Evolutionary conservation across 1,140 invertebrate species (phyloP).

Genomic region (Penaeus japonicus): DNA sequence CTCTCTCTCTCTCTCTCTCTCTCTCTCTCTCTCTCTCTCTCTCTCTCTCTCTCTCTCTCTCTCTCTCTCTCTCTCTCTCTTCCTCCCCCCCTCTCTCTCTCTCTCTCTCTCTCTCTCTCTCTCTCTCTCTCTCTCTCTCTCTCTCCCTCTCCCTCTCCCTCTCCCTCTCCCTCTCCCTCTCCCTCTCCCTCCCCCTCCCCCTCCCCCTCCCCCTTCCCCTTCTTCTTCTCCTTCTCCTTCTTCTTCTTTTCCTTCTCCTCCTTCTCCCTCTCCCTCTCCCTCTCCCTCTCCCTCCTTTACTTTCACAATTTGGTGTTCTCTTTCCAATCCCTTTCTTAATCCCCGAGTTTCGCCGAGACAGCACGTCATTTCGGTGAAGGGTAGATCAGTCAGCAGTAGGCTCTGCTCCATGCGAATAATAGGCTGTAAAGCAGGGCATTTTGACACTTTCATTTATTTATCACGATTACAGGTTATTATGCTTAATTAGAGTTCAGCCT

Average conservation of each 20-base stretch:
- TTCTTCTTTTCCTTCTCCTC: not conserved
- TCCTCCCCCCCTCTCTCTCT: not conserved
- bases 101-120: conserved; percentile 15
- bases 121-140: conserved; percentile 15
- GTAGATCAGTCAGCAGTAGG: no score
- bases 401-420: no score
- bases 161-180: not conserved
- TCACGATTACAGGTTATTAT: no score
- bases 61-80: conserved; percentile 15
- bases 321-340: not conserved
- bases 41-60: conserved; percentile 15
- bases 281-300: not conserved
- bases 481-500: no score
- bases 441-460: no score
- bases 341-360: no score
- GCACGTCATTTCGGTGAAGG: no score
- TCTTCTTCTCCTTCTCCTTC: not conserved
- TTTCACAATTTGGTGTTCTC: not conserved
- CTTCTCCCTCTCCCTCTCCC: not conserved
- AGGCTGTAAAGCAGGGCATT: no score
- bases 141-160: not conserved
- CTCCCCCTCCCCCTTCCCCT: not conserved
- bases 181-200: not conserved
- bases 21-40: not conserved
- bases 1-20: not conserved